Conservation (phyloP, 30 jellyfish, hydroid and myxozoan species). For the Morbakka virulenta region DNA sequence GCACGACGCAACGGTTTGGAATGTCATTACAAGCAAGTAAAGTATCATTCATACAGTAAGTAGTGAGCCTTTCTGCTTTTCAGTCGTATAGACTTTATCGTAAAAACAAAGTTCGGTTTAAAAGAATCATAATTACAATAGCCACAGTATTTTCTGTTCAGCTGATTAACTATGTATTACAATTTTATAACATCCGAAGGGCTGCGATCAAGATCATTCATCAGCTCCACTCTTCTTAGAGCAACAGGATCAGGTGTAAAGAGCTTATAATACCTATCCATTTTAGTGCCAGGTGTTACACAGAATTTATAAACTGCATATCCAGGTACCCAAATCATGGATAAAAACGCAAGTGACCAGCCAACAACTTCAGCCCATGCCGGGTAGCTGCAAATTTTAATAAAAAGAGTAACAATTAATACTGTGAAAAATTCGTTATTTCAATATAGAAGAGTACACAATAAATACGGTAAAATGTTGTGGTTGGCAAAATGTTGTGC, state of each 20-base stretch:
- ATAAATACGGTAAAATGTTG: background rate
- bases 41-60: too few species aligned
- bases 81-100: too few species aligned
- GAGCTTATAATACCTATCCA: constrained; percentile 41
- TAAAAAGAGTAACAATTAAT: background rate
- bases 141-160: too few species aligned
- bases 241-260: constrained; percentile 59
- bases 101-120: too few species aligned
- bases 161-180: too few species aligned
- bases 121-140: too few species aligned
- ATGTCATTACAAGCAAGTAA: too few species aligned
- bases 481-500: too few species aligned
- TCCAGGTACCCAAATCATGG: constrained; percentile 78
- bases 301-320: constrained; percentile 43
- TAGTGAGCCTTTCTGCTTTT: too few species aligned
- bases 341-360: constrained; percentile 70
- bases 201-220: constrained; percentile 37
- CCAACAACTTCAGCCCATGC: constrained; percentile 85
- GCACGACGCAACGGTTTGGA: too few species aligned
- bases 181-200: too few species aligned
- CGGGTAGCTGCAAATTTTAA: constrained; percentile 62
- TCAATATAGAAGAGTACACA: background rate
- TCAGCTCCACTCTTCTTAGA: constrained; percentile 54
- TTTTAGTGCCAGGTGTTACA: constrained; percentile 47
- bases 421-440: background rate